Conservation (phyloP, 2,113 vertebrate genomes). For the Tautogolabrus adspersus region DNA sequence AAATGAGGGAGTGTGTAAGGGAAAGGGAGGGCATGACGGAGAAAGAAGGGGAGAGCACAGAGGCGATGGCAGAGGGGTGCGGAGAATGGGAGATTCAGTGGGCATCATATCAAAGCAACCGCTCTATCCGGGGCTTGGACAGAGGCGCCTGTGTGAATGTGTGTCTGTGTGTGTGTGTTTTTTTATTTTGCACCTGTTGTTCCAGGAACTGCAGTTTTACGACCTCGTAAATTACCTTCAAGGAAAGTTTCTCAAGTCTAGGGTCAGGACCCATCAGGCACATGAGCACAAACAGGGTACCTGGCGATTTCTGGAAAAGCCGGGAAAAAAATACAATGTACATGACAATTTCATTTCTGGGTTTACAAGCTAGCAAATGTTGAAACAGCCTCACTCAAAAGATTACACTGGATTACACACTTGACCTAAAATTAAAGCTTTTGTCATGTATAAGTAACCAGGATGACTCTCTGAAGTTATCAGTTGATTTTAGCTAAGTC, state of each 20-base stretch:
- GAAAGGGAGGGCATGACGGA: slow-evolving; percentile 42
- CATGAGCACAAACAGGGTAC: not conserved
- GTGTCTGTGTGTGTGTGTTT: slow-evolving; percentile 49
- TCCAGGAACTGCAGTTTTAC: slow-evolving; percentile 34
- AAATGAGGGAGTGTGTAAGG: slow-evolving; percentile 13
- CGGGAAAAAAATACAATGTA: not conserved
- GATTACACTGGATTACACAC: slow-evolving; percentile 9
- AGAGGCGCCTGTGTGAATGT: slow-evolving; percentile 72
- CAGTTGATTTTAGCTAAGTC: slow-evolving; percentile 4
- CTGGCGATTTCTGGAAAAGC: not conserved
- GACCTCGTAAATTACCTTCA: slow-evolving; percentile 31
- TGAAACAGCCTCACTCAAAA: not conserved
- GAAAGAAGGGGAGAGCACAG: slow-evolving; percentile 33
- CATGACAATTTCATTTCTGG: not conserved
- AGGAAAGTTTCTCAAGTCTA: slow-evolving; percentile 25
- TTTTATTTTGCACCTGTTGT: slow-evolving; percentile 76
- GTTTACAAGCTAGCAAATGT: not conserved
- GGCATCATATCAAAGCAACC: slow-evolving; percentile 81
- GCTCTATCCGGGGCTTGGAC: slow-evolving; percentile 75
- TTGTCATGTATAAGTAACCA: slow-evolving; percentile 15
- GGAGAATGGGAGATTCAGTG: slow-evolving; percentile 66
- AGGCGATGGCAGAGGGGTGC: slow-evolving; percentile 54
- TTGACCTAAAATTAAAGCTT: not conserved
- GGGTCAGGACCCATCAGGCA: not conserved
- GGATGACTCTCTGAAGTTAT: slow-evolving; percentile 8